These are phyloP conservation scores for Acrocephalus scirpaceus DNA, from an alignment of 2,797 vertebrate genomes.

Conservation along the genomic window DNA sequence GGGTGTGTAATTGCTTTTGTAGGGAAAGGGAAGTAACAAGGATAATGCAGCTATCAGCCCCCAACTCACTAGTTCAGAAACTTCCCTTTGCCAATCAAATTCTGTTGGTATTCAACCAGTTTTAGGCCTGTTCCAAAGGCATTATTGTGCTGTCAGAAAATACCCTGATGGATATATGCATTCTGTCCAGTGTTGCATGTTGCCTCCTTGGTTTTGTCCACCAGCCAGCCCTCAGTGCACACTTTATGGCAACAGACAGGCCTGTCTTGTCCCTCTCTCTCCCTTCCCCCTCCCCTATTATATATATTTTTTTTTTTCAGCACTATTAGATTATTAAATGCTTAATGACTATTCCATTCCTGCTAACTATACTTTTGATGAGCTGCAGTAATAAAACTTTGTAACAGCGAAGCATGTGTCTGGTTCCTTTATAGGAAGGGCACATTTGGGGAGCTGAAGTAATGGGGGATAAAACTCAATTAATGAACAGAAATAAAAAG, in stretches of 20 bases:
- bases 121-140: neutral
- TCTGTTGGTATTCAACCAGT: neutral
- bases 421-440: slow-evolving; percentile 68
- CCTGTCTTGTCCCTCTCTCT: neutral
- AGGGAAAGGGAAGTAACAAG: slow-evolving; percentile 29
- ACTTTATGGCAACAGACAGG: neutral
- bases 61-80: neutral
- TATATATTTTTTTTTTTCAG: slow-evolving; percentile 43
- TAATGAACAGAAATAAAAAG: slow-evolving; percentile 77
- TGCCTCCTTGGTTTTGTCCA: neutral
- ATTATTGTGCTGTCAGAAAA: slow-evolving; percentile 46
- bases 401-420: slow-evolving; percentile 39
- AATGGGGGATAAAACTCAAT: slow-evolving; percentile 69
- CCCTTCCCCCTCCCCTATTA: neutral
- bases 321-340: slow-evolving; percentile 71
- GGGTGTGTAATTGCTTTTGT: slow-evolving; percentile 20
- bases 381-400: slow-evolving; percentile 65
- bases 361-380: slow-evolving; percentile 68
- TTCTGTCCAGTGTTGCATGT: slow-evolving; percentile 13
- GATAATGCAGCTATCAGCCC: slow-evolving; percentile 16
- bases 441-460: slow-evolving; percentile 72
- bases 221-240: neutral
- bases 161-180: neutral
- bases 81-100: slow-evolving; percentile 48
- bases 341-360: slow-evolving; percentile 68